Evolutionary conservation across 1,140 invertebrate species (phyloP).

Genomic region (Conus ventricosus): DNA sequence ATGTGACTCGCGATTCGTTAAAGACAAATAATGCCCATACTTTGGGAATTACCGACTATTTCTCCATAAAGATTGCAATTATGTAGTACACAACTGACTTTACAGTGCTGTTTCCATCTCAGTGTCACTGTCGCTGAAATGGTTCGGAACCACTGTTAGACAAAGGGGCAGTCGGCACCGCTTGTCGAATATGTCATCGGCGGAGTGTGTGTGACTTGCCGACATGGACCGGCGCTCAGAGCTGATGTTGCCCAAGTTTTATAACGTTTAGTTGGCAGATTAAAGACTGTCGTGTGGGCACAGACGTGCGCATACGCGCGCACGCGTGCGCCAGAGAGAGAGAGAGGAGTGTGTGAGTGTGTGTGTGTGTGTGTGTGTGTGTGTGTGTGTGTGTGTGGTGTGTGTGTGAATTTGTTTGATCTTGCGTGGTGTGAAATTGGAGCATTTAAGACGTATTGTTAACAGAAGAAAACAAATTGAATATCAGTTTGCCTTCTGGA

Average conservation of each 20-base stretch:
- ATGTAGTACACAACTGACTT: background rate
- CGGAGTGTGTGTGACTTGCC: background rate
- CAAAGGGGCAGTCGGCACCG: background rate
- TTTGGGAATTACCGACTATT: too few species aligned
- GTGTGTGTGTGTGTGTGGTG: conserved; percentile 21
- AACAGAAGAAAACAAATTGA: too few species aligned
- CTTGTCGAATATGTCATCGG: background rate
- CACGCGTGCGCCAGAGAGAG: background rate
- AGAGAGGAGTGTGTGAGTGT: conserved; percentile 7
- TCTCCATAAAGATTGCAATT: too few species aligned
- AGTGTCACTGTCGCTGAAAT: background rate
- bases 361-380: conserved; percentile 12
- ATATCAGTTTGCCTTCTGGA: too few species aligned
- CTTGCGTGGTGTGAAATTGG: background rate
- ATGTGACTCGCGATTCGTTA: too few species aligned
- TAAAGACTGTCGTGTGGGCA: background rate
- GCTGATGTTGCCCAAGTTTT: background rate
- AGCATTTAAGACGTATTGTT: too few species aligned
- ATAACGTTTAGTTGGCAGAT: background rate
- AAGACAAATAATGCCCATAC: too few species aligned
- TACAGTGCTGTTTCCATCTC: background rate
- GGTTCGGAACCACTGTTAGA: background rate
- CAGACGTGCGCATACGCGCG: background rate
- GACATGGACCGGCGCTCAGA: background rate
- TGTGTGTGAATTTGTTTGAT: background rate